Evolutionary conservation across 2,797 vertebrate species (phyloP), one percentile per base, ranked within the genome.

Genomic region (Syngnathus acus): DNA sequence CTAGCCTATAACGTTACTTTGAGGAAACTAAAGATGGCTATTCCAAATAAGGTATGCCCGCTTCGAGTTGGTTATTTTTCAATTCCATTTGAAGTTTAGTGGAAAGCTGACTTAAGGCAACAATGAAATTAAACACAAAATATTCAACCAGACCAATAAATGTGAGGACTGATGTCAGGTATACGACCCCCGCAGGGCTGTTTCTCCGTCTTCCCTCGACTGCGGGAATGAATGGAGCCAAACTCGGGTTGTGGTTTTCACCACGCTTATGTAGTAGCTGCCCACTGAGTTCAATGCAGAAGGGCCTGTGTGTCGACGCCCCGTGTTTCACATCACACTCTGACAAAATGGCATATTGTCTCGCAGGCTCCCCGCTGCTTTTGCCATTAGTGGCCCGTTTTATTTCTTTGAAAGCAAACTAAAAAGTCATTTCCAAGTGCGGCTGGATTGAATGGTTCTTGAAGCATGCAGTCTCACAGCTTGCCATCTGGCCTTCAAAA

Each of bases 321-420:
- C 42, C 11, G 13, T 17, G 9, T 38, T 38, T n/a, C 37, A 17
- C 57, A 38, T 59, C 37, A 17, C 37, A 59, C 37, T 74, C 57
- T 66, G 54, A 69, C 67, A 66, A 32, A 64, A 73, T 32, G 66
- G 51, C 71, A 64, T 57, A 69, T 78, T 1, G 21, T 53, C 72
- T 68, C 68, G 67, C 77, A 76, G 72, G 66, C 64, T 77, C 65
- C 68, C 68, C 67, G 45, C 78, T 83, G 85, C 69, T 81, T 81
- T 80, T 76, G 23, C 75, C 74, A 74, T 85, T 78, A 75, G 66
- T 75, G 67, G 45, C 70, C 64, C 67, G 6, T 59, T 37, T 62
- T n/a, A 70, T 78, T 72, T 68, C 67, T 73, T 76, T 76, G 13
- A 67, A 51, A 17, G 60, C 65, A 66, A 47, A 55, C 51, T 47